Percentiles rank a stretch among this genome's conserved stretches.
These are phyloP conservation scores for Brachionus angularis DNA, from an alignment of 1,140 invertebrate genomes.

Conservation along the genomic window DNA sequence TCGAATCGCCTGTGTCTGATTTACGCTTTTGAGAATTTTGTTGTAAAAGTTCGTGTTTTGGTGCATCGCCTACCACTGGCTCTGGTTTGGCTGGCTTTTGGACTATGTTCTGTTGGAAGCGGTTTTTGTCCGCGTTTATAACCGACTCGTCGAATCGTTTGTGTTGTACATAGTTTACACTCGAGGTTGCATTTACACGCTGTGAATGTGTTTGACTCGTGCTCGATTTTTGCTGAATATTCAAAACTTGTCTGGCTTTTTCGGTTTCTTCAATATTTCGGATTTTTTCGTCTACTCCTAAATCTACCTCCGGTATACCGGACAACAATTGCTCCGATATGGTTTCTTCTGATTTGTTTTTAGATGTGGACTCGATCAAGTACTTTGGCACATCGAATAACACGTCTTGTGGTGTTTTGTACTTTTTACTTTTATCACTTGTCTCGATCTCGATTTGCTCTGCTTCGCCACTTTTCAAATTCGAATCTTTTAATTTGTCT, in stretches of 20 bases:
- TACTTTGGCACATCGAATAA: conserved; percentile 69
- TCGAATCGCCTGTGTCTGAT: background rate
- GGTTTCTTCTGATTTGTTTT: conserved; percentile 89
- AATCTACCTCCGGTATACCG: conserved; percentile 98
- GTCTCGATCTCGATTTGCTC: background rate
- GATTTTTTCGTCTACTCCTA: conserved; percentile 96
- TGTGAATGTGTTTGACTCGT: background rate
- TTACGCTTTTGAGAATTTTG: conserved; percentile 7
- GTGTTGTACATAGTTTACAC: conserved; percentile 38
- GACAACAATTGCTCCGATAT: conserved; percentile 99
- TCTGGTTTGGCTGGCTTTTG: background rate
- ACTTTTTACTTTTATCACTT: conserved; percentile 45
- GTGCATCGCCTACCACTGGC: conserved; percentile 35
- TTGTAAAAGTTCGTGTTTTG: conserved; percentile 33
- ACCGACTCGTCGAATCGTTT: conserved; percentile 33
- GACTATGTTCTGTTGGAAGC: background rate
- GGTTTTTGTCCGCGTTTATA: conserved; percentile 6
- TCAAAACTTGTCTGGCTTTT: conserved; percentile 71
- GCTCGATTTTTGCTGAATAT: background rate
- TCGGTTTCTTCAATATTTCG: conserved; percentile 96
- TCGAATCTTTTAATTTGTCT: background rate
- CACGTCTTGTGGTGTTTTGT: conserved; percentile 53
- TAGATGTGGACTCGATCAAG: conserved; percentile 61
- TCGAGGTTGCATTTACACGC: background rate
- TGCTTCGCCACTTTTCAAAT: background rate